Evolutionary conservation across 1,140 invertebrate species (phyloP).

Genomic region (Tetramorium alpestre): DNA sequence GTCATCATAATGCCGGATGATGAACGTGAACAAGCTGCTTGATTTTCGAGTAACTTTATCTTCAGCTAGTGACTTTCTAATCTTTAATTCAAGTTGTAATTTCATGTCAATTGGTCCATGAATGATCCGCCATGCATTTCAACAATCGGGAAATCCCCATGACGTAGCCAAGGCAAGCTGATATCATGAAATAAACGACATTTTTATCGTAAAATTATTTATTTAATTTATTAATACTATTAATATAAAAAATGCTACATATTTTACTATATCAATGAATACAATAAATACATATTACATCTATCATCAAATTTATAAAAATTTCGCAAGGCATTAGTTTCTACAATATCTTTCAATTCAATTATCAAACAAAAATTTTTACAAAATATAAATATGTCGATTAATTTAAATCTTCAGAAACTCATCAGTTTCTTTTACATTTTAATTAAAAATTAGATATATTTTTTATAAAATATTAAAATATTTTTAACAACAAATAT

Average conservation of each 20-base stretch:
- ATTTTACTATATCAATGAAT: not conserved
- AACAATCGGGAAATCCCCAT: conserved; percentile 57
- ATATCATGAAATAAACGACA: not conserved
- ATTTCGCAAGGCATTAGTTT: not conserved
- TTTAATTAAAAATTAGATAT: not conserved
- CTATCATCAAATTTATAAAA: not conserved
- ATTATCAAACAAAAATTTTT: not conserved
- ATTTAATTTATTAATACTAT: not conserved
- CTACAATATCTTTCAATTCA: not conserved
- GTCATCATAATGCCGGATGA: conserved; percentile 1
- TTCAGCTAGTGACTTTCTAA: not conserved
- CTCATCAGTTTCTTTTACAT: not conserved
- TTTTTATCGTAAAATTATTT: not conserved
- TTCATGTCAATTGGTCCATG: not conserved
- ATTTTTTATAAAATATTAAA: not conserved
- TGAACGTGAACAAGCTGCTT: not conserved
- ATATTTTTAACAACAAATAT: not conserved
- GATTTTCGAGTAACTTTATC: conserved; percentile 3
- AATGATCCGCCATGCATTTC: not conserved
- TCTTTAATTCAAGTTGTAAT: conserved; percentile 1
- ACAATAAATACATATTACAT: no score
- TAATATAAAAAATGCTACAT: not conserved
- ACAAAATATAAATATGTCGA: not conserved
- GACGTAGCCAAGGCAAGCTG: not conserved
- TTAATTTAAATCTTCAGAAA: not conserved